Percentiles rank a stretch among this genome's conserved stretches.
Evolutionary conservation across 2,888 invertebrate species (phyloP).

Genomic region (Drosophila suboccidentalis): DNA sequence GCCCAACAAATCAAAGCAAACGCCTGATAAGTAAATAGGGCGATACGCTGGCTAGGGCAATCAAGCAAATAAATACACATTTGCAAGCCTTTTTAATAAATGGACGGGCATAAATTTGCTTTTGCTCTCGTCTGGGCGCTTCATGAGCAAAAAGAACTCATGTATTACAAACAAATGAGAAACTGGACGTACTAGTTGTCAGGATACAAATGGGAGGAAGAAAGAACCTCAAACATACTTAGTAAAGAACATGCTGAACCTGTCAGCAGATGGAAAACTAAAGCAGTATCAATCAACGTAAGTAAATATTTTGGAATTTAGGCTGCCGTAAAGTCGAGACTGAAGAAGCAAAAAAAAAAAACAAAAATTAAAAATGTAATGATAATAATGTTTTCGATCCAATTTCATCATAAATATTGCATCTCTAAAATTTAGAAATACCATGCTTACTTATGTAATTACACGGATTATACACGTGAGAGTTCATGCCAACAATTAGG

Average conservation of each 20-base stretch:
- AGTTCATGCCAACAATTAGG: constrained; percentile 26
- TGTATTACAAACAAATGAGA: constrained; percentile 12
- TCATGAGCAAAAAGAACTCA: constrained; percentile 21
- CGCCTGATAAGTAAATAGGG: constrained; percentile 58
- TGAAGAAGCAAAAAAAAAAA: too few relatives aligned
- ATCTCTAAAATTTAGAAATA: neutral
- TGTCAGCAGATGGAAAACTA: constrained; percentile 2
- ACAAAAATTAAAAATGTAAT: too few relatives aligned
- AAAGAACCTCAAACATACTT: neutral
- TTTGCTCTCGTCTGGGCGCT: constrained; percentile 3
- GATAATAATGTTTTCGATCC: neutral
- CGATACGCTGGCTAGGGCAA: constrained; percentile 4
- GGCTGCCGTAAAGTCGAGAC: too few relatives aligned
- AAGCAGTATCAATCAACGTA: neutral
- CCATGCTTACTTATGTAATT: constrained; percentile 48
- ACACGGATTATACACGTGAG: constrained; percentile 35
- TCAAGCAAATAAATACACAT: constrained; percentile 57
- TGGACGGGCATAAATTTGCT: constrained; percentile 60
- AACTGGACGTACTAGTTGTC: constrained; percentile 12
- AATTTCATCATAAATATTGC: neutral
- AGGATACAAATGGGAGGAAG: constrained; percentile 30
- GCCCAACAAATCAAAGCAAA: constrained; percentile 73
- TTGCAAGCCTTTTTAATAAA: constrained; percentile 79
- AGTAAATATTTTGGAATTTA: neutral
- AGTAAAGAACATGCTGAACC: constrained; percentile 1